phyloP scores from a whole-genome alignment of 2,888 invertebrate genomes.

The Acrobasis suavella region DNA sequence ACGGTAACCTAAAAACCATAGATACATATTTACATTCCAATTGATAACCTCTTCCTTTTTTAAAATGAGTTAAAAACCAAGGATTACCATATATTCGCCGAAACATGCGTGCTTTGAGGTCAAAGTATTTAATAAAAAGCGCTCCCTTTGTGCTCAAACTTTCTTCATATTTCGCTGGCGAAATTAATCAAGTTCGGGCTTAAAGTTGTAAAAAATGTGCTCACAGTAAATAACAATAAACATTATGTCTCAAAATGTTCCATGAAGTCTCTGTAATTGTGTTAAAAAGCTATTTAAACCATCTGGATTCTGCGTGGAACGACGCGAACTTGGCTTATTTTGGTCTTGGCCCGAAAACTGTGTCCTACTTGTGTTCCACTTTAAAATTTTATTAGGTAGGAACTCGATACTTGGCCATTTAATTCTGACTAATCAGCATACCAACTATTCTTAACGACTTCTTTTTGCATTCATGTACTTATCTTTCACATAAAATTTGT shows the following conservation, averaged over 20 bases:
- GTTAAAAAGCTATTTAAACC: slow-evolving; percentile 53
- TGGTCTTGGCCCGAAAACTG: slow-evolving; percentile 18
- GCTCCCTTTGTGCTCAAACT: slow-evolving; percentile 14
- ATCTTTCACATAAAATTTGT: too few relatives aligned
- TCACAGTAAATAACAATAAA: slow-evolving; percentile 29
- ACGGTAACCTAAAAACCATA: too few relatives aligned
- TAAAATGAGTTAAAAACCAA: neutral
- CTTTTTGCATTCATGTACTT: too few relatives aligned
- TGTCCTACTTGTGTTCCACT: neutral
- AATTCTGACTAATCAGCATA: too few relatives aligned
- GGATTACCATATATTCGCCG: neutral
- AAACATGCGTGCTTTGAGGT: neutral
- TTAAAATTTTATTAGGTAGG: too few relatives aligned
- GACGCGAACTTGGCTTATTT: slow-evolving; percentile 14
- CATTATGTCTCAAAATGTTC: slow-evolving; percentile 31
- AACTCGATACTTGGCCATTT: too few relatives aligned
- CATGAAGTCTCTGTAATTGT: slow-evolving; percentile 41
- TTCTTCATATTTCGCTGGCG: slow-evolving; percentile 7
- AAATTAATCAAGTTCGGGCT: slow-evolving; percentile 13
- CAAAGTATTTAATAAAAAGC: slow-evolving; percentile 5
- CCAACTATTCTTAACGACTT: too few relatives aligned
- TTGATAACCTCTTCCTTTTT: too few relatives aligned
- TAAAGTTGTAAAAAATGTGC: slow-evolving; percentile 13
- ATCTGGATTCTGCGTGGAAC: slow-evolving; percentile 44
- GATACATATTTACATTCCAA: too few relatives aligned